A percentile compares a stretch with the other conserved stretches of the same genome.
phyloP scores from a whole-genome alignment of 2,888 invertebrate genomes.

The Encarsia formosa region DNA sequence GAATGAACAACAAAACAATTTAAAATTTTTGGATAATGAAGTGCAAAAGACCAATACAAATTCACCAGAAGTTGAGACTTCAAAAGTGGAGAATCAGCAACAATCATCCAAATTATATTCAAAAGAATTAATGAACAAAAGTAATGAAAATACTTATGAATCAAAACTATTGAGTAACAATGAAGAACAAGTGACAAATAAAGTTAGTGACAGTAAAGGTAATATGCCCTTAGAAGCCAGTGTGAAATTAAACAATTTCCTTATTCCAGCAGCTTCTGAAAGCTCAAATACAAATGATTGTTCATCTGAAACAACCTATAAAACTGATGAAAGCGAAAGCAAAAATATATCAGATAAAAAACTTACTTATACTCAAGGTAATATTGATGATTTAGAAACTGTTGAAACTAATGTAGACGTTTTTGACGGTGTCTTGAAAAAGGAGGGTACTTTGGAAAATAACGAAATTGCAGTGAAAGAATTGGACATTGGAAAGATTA shows the following conservation, averaged over 20 bases:
- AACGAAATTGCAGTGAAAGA: too few species aligned
- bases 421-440: neutral
- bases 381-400: neutral
- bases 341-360: neutral
- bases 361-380: neutral
- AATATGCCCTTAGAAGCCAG: neutral
- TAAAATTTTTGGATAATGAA: too few species aligned
- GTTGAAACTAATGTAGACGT: neutral
- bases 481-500: too few species aligned
- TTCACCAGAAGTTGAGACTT: too few species aligned
- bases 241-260: too few species aligned
- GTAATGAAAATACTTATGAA: too few species aligned
- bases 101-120: too few species aligned
- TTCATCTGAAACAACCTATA: neutral
- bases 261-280: too few species aligned
- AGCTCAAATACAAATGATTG: neutral
- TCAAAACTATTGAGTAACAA: neutral
- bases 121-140: too few species aligned
- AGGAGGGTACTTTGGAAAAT: neutral
- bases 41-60: too few species aligned
- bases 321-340: neutral
- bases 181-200: neutral
- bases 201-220: neutral
- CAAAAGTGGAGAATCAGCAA: too few species aligned
- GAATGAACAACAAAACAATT: neutral